Conservation (phyloP, 2,888 invertebrate genomes). For the Rhingia campestris region DNA sequence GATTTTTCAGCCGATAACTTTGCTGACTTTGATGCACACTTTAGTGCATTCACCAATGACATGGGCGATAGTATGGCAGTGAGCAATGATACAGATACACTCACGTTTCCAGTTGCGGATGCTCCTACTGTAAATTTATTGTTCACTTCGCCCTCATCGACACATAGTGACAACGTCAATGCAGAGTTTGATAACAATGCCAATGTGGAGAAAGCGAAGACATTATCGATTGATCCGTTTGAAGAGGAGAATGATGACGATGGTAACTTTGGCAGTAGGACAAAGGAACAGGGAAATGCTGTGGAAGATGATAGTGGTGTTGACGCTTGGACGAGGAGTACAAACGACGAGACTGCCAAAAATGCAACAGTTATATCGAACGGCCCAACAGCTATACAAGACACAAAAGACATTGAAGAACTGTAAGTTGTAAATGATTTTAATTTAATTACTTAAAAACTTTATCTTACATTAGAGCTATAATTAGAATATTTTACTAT, state of each 20-base stretch:
- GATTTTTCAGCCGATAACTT: slow-evolving; percentile 80
- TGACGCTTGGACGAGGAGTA: slow-evolving; percentile 49
- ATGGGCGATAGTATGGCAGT: slow-evolving; percentile 76
- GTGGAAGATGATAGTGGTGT: slow-evolving; percentile 44
- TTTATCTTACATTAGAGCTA: background rate
- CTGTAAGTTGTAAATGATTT: slow-evolving; percentile 47
- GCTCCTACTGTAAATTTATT: slow-evolving; percentile 38
- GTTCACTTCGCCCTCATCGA: slow-evolving; percentile 30
- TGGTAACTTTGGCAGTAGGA: slow-evolving; percentile 68
- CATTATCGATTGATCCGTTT: slow-evolving; percentile 41
- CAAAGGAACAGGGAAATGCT: slow-evolving; percentile 55
- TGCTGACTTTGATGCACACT: slow-evolving; percentile 82
- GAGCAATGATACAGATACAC: slow-evolving; percentile 33
- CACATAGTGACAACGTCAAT: slow-evolving; percentile 44
- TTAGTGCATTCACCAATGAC: slow-evolving; percentile 79
- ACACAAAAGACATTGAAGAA: slow-evolving; percentile 65
- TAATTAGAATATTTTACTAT: too few relatives aligned
- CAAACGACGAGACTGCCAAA: slow-evolving; percentile 67
- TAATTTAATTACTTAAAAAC: background rate
- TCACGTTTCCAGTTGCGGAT: slow-evolving; percentile 7
- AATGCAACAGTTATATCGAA: slow-evolving; percentile 68
- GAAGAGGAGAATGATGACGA: slow-evolving; percentile 59
- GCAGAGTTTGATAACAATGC: slow-evolving; percentile 81
- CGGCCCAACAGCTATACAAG: slow-evolving; percentile 56
- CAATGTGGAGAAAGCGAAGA: slow-evolving; percentile 79